Evolutionary conservation across 2,113 vertebrate genomes (phyloP).

Genomic region (Strix uralensis): DNA sequence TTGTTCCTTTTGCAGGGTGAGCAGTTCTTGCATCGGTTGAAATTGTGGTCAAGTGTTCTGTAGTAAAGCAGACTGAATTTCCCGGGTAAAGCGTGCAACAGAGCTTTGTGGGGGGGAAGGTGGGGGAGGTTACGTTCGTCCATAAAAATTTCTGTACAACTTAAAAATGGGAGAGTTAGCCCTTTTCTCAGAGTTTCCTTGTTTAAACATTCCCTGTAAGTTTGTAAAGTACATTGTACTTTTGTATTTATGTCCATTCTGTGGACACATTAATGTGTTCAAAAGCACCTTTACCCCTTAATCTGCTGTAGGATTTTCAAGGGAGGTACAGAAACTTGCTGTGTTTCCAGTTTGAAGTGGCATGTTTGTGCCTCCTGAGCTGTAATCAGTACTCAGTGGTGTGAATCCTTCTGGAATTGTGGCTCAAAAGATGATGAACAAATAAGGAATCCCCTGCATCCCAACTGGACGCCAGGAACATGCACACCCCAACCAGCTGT

Average conservation of each 20-base stretch:
- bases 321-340: neutral
- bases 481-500: rapidly evolving
- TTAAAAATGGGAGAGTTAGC: neutral
- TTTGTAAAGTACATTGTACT: neutral
- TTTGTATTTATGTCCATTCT: neutral
- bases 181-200: neutral
- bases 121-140: neutral
- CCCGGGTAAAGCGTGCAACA: neutral
- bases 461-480: neutral
- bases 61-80: neutral
- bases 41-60: neutral
- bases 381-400: neutral
- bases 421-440: neutral
- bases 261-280: neutral
- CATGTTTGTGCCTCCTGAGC: neutral
- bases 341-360: neutral
- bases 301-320: neutral
- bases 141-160: neutral
- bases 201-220: neutral
- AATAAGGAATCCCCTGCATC: neutral
- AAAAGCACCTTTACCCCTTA: neutral
- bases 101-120: rapidly evolving
- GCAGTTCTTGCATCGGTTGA: neutral
- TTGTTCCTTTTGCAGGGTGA: neutral
- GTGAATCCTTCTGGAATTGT: neutral